phyloP scores from a whole-genome alignment of 2,888 invertebrate species.

The Ennomos quercinarius region DNA sequence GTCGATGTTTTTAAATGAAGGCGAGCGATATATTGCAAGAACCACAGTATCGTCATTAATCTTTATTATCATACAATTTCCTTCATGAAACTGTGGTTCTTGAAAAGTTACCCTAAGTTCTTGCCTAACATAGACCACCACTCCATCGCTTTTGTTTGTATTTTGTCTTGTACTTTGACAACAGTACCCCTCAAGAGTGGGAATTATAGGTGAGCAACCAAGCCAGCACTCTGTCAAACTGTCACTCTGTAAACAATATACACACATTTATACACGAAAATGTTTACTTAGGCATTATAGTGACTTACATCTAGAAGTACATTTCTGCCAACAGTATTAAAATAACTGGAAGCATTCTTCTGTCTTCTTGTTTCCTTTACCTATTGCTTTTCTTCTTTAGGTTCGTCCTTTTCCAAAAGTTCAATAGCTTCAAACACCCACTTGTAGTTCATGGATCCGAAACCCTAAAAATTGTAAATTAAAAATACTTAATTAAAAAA shows the following conservation, averaged over 20 bases:
- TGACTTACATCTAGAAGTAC: too few species aligned
- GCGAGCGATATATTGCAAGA: constrained; percentile 9
- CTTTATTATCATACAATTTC: constrained; percentile 5
- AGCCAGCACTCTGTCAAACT: constrained; percentile 8
- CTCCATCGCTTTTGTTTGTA: constrained; percentile 1
- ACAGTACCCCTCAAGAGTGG: background rate
- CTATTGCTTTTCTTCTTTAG: constrained; percentile 30
- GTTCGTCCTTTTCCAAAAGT: constrained; percentile 52
- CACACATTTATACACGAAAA: too few species aligned
- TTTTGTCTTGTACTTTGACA: background rate
- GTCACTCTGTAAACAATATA: too few species aligned
- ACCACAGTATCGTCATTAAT: background rate
- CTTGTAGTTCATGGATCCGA: constrained; percentile 99
- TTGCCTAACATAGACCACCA: background rate
- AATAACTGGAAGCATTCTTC: too few species aligned
- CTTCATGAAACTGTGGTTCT: constrained; percentile 1
- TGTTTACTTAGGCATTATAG: too few species aligned
- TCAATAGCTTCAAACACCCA: constrained; percentile 99
- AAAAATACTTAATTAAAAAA: too few species aligned
- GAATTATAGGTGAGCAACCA: background rate
- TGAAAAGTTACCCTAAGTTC: background rate
- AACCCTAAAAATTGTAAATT: constrained; percentile 88
- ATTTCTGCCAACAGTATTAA: too few species aligned
- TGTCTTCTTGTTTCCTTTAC: constrained; percentile 1
- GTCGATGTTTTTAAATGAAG: constrained; percentile 3